Percentiles rank a stretch among this genome's conserved stretches.
These are phyloP conservation scores for Ianthella basta DNA, from an alignment of 37 sponge, comb jelly and placozoan genomes.

Conservation along the genomic window DNA sequence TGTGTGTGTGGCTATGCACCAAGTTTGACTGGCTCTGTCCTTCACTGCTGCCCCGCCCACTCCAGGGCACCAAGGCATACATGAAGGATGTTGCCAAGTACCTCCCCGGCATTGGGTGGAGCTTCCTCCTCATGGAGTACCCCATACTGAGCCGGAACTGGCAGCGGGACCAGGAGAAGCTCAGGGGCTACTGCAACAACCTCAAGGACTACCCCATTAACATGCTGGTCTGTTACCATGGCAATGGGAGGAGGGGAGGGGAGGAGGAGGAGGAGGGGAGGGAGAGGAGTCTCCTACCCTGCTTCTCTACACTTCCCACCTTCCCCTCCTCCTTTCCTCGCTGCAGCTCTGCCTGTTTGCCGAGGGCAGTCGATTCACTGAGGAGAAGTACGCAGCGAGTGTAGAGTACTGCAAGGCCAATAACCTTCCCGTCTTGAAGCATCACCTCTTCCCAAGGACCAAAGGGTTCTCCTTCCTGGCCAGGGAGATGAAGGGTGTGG, in stretches of 20 bases:
- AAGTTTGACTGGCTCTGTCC: no score
- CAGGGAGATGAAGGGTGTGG: conserved; percentile 47
- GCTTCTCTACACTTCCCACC: neutral
- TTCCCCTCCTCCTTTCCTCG: neutral
- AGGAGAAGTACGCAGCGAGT: conserved; percentile 77
- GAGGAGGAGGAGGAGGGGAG: neutral
- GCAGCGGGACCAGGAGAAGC: conserved; percentile 64
- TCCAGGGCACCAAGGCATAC: conserved; percentile 77
- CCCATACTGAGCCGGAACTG: conserved; percentile 83
- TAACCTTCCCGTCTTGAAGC: conserved; percentile 65
- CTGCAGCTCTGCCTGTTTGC: conserved; percentile 83
- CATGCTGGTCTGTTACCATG: conserved; percentile 59
- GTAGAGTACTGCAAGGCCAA: conserved; percentile 63
- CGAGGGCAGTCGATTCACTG: conserved; percentile 90
- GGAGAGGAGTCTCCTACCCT: neutral
- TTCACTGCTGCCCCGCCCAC: no score
- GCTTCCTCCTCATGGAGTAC: conserved; percentile 85
- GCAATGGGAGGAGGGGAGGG: neutral
- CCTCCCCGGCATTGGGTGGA: conserved; percentile 92
- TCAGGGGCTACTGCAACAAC: conserved; percentile 51
- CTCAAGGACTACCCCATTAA: conserved; percentile 74
- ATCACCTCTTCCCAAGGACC: conserved; percentile 86
- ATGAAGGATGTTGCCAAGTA: conserved; percentile 87
- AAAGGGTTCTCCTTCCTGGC: conserved; percentile 76
- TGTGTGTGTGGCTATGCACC: no score